Conservation (phyloP, 2,113 vertebrate species). For the Numida meleagris region DNA sequence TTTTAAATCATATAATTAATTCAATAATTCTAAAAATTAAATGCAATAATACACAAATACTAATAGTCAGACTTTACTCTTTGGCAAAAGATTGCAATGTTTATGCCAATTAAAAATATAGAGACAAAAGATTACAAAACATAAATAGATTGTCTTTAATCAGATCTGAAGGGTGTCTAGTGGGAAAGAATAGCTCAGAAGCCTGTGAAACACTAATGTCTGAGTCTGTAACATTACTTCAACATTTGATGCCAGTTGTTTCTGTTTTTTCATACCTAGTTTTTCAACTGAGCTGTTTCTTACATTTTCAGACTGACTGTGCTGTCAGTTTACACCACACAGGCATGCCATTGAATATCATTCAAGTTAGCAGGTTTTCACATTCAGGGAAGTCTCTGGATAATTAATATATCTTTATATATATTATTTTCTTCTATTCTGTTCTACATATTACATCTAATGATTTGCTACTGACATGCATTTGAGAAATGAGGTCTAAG, state of each 20-base stretch:
- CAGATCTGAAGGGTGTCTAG: not conserved
- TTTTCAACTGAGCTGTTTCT: not conserved
- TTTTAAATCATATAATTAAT: not conserved
- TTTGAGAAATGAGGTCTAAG: not conserved
- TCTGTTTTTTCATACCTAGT: not conserved
- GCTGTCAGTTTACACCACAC: not conserved
- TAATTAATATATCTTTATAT: not conserved
- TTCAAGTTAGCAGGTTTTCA: not conserved
- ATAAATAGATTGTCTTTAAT: not conserved
- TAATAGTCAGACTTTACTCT: not conserved
- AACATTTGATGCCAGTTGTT: not conserved
- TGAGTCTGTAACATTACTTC: not conserved
- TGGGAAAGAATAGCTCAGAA: not conserved
- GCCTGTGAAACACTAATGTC: not conserved
- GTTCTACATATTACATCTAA: not conserved
- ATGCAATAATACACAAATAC: not conserved
- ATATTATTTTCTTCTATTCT: not conserved
- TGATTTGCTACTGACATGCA: not conserved
- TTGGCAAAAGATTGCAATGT: not conserved
- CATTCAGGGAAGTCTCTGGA: not conserved
- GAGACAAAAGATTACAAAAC: not conserved
- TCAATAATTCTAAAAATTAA: not conserved
- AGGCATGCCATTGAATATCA: not conserved
- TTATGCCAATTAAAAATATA: not conserved
- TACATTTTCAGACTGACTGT: not conserved